Percentiles rank a stretch among this genome's conserved stretches.
phyloP scores from a whole-genome alignment of 1,140 invertebrate genomes.

The Piezodorus guildinii region DNA sequence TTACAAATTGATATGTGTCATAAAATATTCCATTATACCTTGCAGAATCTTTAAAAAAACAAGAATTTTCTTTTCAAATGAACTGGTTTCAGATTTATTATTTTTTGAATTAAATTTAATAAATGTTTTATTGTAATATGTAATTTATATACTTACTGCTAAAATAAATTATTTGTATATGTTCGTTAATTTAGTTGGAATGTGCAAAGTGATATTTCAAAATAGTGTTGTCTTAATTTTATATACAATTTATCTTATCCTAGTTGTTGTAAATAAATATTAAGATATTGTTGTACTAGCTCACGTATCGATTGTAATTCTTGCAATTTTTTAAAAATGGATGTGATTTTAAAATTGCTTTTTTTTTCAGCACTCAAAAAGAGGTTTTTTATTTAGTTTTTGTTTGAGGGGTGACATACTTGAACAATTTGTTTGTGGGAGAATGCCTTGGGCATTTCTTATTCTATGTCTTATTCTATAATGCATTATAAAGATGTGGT shows the following conservation, averaged over 20 bases:
- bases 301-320: constrained; percentile 2
- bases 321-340: constrained; percentile 7
- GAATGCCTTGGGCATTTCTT: no score
- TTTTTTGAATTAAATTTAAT: constrained; percentile 7
- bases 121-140: constrained; percentile 4
- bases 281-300: background rate
- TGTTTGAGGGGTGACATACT: no score
- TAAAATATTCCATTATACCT: no score
- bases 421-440: no score
- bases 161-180: constrained; percentile 16
- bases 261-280: constrained; percentile 14
- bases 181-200: constrained; percentile 11
- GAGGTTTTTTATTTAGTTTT: background rate
- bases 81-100: constrained; percentile 3
- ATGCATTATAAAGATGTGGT: no score
- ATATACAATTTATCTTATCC: constrained; percentile 1
- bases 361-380: constrained; percentile 10
- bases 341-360: constrained; percentile 11
- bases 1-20: no score
- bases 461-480: no score
- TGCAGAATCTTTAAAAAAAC: no score
- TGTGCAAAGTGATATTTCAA: constrained; percentile 13
- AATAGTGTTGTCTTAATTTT: constrained; percentile 14
- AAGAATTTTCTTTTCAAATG: background rate
- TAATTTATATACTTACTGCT: constrained; percentile 15